Base-by-base conservation (phyloP, 2,113 vertebrate genomes). In the Etheostoma spectabile region DNA sequence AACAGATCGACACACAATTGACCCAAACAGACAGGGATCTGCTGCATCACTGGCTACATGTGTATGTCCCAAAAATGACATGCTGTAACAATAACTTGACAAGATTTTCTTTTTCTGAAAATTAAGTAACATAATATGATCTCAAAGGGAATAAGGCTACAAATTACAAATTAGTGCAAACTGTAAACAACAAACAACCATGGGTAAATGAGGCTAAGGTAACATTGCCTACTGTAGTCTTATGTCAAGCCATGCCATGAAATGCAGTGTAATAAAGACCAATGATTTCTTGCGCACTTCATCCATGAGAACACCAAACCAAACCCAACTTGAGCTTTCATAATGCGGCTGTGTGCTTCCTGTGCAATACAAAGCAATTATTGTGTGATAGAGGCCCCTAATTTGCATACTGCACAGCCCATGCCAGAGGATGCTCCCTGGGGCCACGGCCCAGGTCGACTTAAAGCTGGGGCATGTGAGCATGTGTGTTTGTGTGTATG, bases 331-430 rank as follows among this genome's bases (percentile, higher is more conserved):
- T 6, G 13, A 83, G 16, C 64, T 48, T 45, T 48, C 15, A 18
- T 51, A 15, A 5, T 42, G 38, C 13, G 2, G 2, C 30, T 24
- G 55, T 64, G 38, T 35, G 72, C 66, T 80, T 80, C 64, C 60
- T 48, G 62, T 73, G 72, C 63, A 83, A 79, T 59, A 84, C 72
- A 73, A 48, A 82, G 85, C 83, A 83, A 88, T 91, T 85, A 86
- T 18, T 64, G 75, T 64, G 53, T 22, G 57, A 78, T 24, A 13
- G 67, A 55, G 67, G 68, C n/a, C n/a, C 18, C 88, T 88, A 67
- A 82, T 90, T 90, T 89, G 83, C 90, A 91, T 91, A 84, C 67
- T 35, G 81, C 66, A 71, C 51, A 77, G 81, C 61, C 42, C 46
- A 62, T 49, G 62, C 53, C 63, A 80, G 64, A 80, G 74, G 79